Evolutionary conservation across 2,113 vertebrate species (phyloP), one percentile per base, ranked within the genome.

Genomic region (Canis aureus): DNA sequence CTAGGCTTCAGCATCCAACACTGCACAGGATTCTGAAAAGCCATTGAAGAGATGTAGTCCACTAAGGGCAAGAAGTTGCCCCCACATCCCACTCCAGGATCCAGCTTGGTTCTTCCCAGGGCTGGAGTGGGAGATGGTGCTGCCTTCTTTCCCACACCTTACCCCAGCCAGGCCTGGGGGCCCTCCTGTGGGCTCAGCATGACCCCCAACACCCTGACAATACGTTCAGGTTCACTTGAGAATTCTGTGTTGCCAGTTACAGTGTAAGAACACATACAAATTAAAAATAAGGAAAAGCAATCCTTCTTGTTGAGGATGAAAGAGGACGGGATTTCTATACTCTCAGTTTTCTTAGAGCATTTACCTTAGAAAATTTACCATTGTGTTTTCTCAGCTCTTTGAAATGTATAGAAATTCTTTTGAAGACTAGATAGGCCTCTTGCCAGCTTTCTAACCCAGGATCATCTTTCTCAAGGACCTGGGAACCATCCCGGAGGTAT

Each of bases 71-170:
- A 67, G 62, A 32, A 53, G 1, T 20, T 22, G 8, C 2, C 8
- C 25, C 8, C 10, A 43, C 8, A 2, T 10, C 19, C 0, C 0
- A 67, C 19, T 1, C 62, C 12, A n/a, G 11, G n/a, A 9, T 8
- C 23, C 29, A n/a, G 12, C 0, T 2, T 85, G 57, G n/a, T 32
- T 43, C 19, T 53, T 51, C 59, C 55, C 8, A 16, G 3, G 13
- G 4, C 19, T 12, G 2, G 29, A 57, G 20, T 60, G 35, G 51
- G 29, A 53, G 10, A 11, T 17, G 1, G 11, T 64, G 12, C 4
- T 11, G 3, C 49, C 23, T 53, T 49, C 1, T 11, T 5, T 10
- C 13, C 15, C 29, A 15, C 8, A 3, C 1, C 38, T 11, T 17
- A 38, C 32, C 23, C 10, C 11, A 2, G 8, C 13, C 10, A 66